Conservation (phyloP, 2,113 vertebrate genomes). For the Poeciliopsis retropinna region DNA sequence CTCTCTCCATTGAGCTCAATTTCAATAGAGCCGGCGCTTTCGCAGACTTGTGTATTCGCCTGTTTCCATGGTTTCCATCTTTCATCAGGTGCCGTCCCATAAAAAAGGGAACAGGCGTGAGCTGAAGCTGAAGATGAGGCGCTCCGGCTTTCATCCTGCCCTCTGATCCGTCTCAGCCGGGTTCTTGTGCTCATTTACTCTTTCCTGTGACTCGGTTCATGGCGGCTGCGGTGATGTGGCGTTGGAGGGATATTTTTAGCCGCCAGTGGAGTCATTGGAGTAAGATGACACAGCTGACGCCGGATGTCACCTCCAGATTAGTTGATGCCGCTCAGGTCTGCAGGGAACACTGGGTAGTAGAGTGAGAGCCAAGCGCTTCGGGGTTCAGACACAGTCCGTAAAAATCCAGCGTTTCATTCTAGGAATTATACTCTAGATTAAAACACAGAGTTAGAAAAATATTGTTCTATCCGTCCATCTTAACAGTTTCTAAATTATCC, state of each 20-base stretch:
- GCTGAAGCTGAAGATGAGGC: constrained; percentile 52
- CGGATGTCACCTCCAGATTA: constrained; percentile 26
- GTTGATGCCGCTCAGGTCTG: constrained; percentile 47
- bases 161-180: constrained; percentile 43
- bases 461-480: too few species aligned
- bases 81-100: constrained; percentile 71
- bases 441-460: too few species aligned
- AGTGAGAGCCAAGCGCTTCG: constrained; percentile 14
- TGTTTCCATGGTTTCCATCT: constrained; percentile 82
- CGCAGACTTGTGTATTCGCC: constrained; percentile 72
- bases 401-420: neutral
- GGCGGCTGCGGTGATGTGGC: neutral
- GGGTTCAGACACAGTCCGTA: neutral
- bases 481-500: too few species aligned
- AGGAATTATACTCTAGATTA: too few species aligned
- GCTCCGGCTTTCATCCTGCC: constrained; percentile 54
- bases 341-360: constrained; percentile 63
- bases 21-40: constrained; percentile 57
- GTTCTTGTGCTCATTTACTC: constrained; percentile 20
- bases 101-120: constrained; percentile 1
- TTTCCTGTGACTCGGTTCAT: constrained; percentile 7
- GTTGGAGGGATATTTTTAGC: constrained; percentile 36
- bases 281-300: constrained; percentile 33
- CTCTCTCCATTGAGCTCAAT: constrained; percentile 46
- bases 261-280: neutral